Conservation (phyloP, 2,888 invertebrate genomes). For the Megastigmus dorsalis region DNA sequence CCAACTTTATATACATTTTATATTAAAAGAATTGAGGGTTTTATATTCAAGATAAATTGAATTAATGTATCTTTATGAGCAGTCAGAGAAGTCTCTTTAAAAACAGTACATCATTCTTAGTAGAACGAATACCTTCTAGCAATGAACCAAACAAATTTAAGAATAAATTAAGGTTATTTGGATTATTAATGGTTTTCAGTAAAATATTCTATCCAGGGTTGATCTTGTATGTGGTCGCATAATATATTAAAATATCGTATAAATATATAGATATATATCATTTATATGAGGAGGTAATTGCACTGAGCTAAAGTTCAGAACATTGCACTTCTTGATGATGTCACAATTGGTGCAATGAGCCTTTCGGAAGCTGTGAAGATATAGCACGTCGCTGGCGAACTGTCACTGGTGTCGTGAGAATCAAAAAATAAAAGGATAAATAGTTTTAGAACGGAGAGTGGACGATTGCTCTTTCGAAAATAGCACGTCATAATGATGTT, state of each 20-base stretch:
- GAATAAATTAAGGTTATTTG: slow-evolving; percentile 10
- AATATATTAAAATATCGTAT: slow-evolving; percentile 42
- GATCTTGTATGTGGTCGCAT: slow-evolving; percentile 46
- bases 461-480: slow-evolving; percentile 48
- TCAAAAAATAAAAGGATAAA: slow-evolving; percentile 42
- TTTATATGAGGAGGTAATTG: slow-evolving; percentile 48
- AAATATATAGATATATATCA: slow-evolving; percentile 40
- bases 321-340: slow-evolving; percentile 51
- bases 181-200: slow-evolving; percentile 45
- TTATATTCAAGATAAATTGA: no score
- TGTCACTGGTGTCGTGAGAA: slow-evolving; percentile 44
- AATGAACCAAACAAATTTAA: slow-evolving; percentile 7
- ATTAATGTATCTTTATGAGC: no score
- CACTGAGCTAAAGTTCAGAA: slow-evolving; percentile 53
- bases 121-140: slow-evolving; percentile 23
- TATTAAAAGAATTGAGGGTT: no score
- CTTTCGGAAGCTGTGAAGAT: slow-evolving; percentile 57
- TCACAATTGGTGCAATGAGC: slow-evolving; percentile 53
- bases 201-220: slow-evolving; percentile 52
- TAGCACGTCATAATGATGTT: slow-evolving; percentile 43
- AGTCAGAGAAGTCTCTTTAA: no score
- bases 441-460: slow-evolving; percentile 48
- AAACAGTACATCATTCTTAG: slow-evolving; percentile 1
- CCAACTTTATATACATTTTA: no score
- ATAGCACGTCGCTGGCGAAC: slow-evolving; percentile 46